Evolutionary conservation across 2,888 invertebrate species (phyloP).

Genomic region (Euspilapteryx auroguttella): DNA sequence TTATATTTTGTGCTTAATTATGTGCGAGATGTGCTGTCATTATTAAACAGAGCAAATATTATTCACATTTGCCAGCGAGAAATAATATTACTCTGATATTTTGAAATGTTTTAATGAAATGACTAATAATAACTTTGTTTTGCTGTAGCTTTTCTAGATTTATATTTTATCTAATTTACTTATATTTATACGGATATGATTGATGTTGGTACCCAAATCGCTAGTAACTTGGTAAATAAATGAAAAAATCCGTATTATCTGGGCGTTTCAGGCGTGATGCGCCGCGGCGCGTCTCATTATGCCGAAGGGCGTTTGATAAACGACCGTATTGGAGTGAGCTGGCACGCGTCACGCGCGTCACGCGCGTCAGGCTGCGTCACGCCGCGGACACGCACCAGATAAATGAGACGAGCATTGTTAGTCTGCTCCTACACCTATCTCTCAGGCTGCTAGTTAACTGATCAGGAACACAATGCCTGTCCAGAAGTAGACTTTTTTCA

Average conservation of each 20-base stretch:
- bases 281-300: constrained; percentile 50
- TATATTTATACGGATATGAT: too few species aligned
- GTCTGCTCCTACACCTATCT: constrained; percentile 49
- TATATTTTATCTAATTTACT: too few species aligned
- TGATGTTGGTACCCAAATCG: too few species aligned
- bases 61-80: too few species aligned
- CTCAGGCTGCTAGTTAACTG: constrained; percentile 34
- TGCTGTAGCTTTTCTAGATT: too few species aligned
- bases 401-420: constrained; percentile 56
- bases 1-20: too few species aligned
- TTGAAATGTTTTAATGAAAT: too few species aligned
- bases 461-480: constrained; percentile 28
- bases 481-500: constrained; percentile 40
- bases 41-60: too few species aligned
- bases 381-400: constrained; percentile 18
- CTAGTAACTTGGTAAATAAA: too few species aligned
- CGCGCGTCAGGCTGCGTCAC: constrained; percentile 39
- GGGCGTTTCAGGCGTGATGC: constrained; percentile 12
- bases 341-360: constrained; percentile 45
- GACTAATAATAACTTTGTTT: too few species aligned
- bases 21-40: too few species aligned
- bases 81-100: too few species aligned
- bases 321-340: constrained; percentile 52
- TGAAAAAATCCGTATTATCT: constrained; percentile 6
- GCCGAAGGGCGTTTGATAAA: constrained; percentile 49